These are phyloP conservation scores for Micrasema longulum DNA, from an alignment of 1,140 invertebrate genomes.

Conservation along the genomic window DNA sequence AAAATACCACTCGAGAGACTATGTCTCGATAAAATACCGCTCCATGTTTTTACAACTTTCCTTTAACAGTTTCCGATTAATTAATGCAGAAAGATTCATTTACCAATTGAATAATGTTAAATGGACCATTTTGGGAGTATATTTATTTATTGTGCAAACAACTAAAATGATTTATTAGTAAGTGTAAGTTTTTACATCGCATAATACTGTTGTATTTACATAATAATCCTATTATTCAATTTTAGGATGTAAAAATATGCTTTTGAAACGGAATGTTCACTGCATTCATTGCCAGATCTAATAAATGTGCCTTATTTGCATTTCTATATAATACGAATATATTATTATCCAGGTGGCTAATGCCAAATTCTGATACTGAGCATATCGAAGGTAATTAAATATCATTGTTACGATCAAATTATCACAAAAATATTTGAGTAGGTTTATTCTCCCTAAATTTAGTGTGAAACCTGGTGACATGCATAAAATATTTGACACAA, in stretches of 20 bases:
- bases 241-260: too few species aligned
- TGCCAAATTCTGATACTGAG: conserved; percentile 13
- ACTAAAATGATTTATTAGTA: too few species aligned
- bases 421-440: conserved; percentile 22
- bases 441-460: background rate
- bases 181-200: too few species aligned
- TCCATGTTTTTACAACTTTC: too few species aligned
- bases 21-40: too few species aligned
- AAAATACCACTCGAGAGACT: too few species aligned
- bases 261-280: background rate
- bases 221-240: too few species aligned
- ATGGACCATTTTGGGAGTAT: conserved; percentile 8
- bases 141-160: too few species aligned
- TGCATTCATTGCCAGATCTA: conserved; percentile 9
- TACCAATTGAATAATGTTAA: background rate
- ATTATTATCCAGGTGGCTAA: background rate
- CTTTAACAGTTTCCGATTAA: too few species aligned
- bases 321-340: conserved; percentile 5
- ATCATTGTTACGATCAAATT: conserved; percentile 5
- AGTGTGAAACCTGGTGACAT: too few species aligned
- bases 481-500: background rate
- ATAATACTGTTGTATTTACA: too few species aligned
- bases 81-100: too few species aligned
- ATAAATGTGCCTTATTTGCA: conserved; percentile 19
- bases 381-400: conserved; percentile 4